Conservation (phyloP, 2,888 invertebrate species). For the Amphipyra tragopoginis region DNA sequence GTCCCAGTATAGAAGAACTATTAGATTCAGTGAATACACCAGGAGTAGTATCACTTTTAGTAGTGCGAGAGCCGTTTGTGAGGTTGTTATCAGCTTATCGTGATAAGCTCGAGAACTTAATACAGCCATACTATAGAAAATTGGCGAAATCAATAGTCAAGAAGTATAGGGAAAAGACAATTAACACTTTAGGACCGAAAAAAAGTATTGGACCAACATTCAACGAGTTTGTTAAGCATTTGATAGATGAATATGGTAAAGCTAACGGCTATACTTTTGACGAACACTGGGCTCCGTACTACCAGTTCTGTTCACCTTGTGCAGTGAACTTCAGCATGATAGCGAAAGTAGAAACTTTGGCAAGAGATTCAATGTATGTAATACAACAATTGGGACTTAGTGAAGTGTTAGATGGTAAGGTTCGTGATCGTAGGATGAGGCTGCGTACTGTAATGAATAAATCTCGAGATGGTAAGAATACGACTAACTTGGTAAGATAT, state of each 20-base stretch:
- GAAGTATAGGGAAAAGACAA: slow-evolving; percentile 87
- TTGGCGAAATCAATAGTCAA: slow-evolving; percentile 91
- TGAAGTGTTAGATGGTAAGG: slow-evolving; percentile 84
- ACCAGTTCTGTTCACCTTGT: slow-evolving; percentile 92
- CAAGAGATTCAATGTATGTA: slow-evolving; percentile 90
- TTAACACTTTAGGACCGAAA: slow-evolving; percentile 73
- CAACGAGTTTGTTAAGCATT: slow-evolving; percentile 92
- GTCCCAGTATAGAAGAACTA: slow-evolving; percentile 91
- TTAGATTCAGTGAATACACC: slow-evolving; percentile 89
- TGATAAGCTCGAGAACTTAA: slow-evolving; percentile 93
- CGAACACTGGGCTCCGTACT: slow-evolving; percentile 92
- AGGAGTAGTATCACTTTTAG: slow-evolving; percentile 91
- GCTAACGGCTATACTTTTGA: slow-evolving; percentile 84
- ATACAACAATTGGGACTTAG: slow-evolving; percentile 90
- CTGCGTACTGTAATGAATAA: slow-evolving; percentile 89
- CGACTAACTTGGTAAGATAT: slow-evolving; percentile 80
- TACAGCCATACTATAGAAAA: slow-evolving; percentile 92
- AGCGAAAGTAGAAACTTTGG: slow-evolving; percentile 91
- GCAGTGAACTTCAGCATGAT: slow-evolving; percentile 91
- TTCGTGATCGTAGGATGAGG: slow-evolving; percentile 84
- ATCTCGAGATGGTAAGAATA: slow-evolving; percentile 87
- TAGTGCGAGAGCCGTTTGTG: slow-evolving; percentile 93
- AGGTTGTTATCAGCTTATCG: slow-evolving; percentile 93
- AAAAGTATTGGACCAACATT: slow-evolving; percentile 91
- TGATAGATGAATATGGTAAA: slow-evolving; percentile 90